phyloP scores from a whole-genome alignment of 2,797 vertebrate species.

The Octomys mimax region DNA sequence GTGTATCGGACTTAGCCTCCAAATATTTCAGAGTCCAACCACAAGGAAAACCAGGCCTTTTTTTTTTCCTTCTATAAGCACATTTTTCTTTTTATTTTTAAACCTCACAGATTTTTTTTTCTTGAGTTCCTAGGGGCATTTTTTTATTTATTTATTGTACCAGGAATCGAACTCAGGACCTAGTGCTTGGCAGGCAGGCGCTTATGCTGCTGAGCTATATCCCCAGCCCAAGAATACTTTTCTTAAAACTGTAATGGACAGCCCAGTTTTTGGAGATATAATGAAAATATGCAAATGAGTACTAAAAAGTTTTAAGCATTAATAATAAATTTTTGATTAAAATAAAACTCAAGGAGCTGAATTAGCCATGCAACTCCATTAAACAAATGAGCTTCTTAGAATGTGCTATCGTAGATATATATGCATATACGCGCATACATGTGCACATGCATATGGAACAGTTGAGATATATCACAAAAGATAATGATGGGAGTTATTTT shows the following conservation, averaged over 20 bases:
- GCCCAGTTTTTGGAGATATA: background rate
- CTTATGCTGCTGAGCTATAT: no score
- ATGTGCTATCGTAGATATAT: constrained; percentile 25
- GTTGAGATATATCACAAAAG: background rate
- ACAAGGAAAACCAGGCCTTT: background rate
- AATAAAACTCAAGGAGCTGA: constrained; percentile 39
- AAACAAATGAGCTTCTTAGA: constrained; percentile 18
- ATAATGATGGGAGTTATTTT: background rate
- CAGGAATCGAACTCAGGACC: no score
- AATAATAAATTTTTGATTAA: constrained; percentile 17
- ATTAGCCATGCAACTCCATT: background rate
- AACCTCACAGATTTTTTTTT: no score
- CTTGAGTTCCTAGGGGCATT: no score
- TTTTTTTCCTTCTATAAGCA: background rate
- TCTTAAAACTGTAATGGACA: background rate
- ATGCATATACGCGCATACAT: background rate
- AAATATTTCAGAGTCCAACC: background rate
- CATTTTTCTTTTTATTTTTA: background rate
- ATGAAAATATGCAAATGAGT: constrained; percentile 46
- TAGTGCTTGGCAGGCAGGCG: no score
- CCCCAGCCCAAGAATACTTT: background rate
- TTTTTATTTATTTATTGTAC: no score
- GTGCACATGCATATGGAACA: background rate
- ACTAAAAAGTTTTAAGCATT: constrained; percentile 36
- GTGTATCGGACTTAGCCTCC: background rate